Conservation (phyloP, 2,113 vertebrate species). For the Delphinapterus leucas region DNA sequence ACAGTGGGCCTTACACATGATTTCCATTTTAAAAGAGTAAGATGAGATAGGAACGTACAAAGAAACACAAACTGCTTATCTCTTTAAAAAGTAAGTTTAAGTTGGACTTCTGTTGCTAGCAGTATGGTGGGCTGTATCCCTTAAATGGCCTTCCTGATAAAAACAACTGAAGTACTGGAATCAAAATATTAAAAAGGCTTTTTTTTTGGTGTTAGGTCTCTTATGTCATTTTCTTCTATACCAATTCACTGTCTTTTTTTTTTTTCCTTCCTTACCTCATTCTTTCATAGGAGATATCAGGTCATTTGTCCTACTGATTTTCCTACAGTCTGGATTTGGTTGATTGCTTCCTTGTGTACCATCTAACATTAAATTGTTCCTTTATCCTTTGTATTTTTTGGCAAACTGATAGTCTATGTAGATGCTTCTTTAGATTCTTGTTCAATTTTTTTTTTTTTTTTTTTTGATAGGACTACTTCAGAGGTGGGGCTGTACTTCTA, state of each 20-base stretch:
- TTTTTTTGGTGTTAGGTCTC: not conserved
- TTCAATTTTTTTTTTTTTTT: not conserved
- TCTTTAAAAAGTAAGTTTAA: not conserved
- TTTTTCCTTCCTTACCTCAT: not conserved
- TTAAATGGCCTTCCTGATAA: not conserved
- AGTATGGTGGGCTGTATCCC: not conserved
- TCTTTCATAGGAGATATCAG: not conserved
- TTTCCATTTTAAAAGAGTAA: constrained; percentile 24
- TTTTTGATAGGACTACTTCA: not conserved
- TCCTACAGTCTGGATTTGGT: not conserved
- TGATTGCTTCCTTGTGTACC: not conserved
- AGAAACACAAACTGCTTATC: not conserved
- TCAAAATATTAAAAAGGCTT: not conserved
- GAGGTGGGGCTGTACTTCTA: not conserved
- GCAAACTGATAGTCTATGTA: not conserved
- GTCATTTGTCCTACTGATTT: not conserved
- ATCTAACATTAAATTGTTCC: not conserved
- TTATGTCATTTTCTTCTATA: not conserved
- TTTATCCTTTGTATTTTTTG: not conserved
- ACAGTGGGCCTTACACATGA: not conserved
- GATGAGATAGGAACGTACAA: not conserved
- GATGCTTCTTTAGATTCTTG: not conserved
- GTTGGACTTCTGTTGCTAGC: not conserved
- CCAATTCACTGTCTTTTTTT: not conserved
- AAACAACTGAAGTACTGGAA: not conserved